Evolutionary conservation across 2,113 vertebrate species (phyloP).

Genomic region (Lutjanus erythropterus): DNA sequence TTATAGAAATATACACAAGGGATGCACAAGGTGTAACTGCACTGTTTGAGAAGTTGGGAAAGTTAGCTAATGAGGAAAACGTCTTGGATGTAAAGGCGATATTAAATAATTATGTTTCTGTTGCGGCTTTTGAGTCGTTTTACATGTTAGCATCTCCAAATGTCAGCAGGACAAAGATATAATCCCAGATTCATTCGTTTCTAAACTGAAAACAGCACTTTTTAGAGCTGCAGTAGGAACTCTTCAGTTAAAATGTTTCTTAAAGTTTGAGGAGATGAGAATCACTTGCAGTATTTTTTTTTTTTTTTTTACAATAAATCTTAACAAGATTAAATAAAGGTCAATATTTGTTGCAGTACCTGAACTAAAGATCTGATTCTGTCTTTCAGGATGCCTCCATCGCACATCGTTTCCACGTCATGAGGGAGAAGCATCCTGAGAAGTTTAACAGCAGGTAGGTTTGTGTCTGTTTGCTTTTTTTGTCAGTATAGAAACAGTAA

Average conservation of each 20-base stretch:
- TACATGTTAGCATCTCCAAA: neutral
- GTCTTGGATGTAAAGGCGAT: neutral
- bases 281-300: neutral
- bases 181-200: neutral
- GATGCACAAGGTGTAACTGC: constrained; percentile 12
- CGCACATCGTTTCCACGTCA: constrained; percentile 95
- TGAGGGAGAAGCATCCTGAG: constrained; percentile 97
- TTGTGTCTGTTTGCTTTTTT: neutral
- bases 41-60: neutral
- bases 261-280: neutral
- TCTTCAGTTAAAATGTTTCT: too few relatives aligned
- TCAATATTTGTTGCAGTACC: neutral
- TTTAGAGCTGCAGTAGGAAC: neutral
- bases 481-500: neutral
- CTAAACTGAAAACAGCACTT: neutral
- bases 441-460: constrained; percentile 95
- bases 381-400: constrained; percentile 92
- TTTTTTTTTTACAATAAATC: neutral
- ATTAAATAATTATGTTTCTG: neutral
- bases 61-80: constrained; percentile 8
- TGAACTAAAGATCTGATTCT: constrained; percentile 18
- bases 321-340: neutral
- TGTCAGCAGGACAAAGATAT: neutral
- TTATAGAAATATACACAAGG: constrained; percentile 38
- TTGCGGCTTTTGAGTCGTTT: neutral